Percentiles rank a stretch among this genome's conserved stretches.
These are phyloP conservation scores for Lordiphosa clarofinis DNA, from an alignment of 1,140 invertebrate species.

Conservation along the genomic window DNA sequence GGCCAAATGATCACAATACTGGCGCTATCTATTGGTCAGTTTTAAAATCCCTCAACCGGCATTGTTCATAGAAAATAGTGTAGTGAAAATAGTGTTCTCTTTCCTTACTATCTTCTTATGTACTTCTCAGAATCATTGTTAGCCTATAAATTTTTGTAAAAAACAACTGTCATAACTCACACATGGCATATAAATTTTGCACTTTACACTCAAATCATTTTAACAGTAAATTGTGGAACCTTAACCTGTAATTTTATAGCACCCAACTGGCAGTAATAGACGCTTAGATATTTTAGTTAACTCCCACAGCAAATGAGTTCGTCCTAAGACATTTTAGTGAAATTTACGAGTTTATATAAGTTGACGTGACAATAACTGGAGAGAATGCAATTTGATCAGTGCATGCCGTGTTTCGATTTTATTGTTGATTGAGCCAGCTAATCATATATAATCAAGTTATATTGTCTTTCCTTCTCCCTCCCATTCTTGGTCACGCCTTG, in stretches of 20 bases:
- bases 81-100: no score
- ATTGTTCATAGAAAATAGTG: no score
- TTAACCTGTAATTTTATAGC: slow-evolving; percentile 29
- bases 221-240: slow-evolving; percentile 19
- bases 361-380: not conserved
- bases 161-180: slow-evolving; percentile 19
- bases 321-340: slow-evolving; percentile 10
- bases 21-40: no score
- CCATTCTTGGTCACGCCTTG: no score
- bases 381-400: not conserved
- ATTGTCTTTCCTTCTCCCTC: not conserved
- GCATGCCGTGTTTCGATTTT: slow-evolving; percentile 27
- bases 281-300: slow-evolving; percentile 16
- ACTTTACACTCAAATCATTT: slow-evolving; percentile 18
- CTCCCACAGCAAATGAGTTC: slow-evolving; percentile 32
- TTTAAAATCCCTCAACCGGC: no score
- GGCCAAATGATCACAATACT: no score
- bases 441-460: slow-evolving; percentile 48
- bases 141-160: not conserved
- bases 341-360: slow-evolving; percentile 3
- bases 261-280: not conserved
- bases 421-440: slow-evolving; percentile 57
- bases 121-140: no score
- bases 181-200: slow-evolving; percentile 28
- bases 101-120: no score